Conservation (phyloP, 2,113 vertebrate genomes). For the Morone chrysops region DNA sequence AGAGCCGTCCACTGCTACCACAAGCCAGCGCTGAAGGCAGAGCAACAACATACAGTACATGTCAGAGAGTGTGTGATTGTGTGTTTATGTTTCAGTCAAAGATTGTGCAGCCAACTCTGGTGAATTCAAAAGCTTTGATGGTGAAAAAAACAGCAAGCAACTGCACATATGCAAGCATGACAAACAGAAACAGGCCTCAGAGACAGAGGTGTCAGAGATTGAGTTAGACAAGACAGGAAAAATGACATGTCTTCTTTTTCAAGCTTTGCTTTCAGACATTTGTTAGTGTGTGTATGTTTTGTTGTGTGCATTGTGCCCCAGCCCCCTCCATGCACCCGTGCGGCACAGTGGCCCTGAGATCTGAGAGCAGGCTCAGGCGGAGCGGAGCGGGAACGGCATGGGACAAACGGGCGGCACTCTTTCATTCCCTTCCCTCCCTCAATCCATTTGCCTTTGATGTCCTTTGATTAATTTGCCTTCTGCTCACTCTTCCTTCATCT, state of each 20-base stretch:
- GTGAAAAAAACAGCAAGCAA: neutral
- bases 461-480: slow-evolving; percentile 82
- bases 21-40: slow-evolving; percentile 57
- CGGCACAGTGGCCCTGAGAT: slow-evolving; percentile 76
- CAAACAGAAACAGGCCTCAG: neutral
- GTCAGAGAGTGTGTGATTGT: slow-evolving; percentile 50
- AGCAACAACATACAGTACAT: slow-evolving; percentile 46
- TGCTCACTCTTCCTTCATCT: slow-evolving; percentile 59
- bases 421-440: slow-evolving; percentile 71
- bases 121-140: slow-evolving; percentile 25
- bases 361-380: slow-evolving; percentile 76
- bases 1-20: slow-evolving; percentile 44
- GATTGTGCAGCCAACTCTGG: slow-evolving; percentile 26
- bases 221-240: neutral
- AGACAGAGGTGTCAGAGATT: neutral
- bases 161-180: neutral
- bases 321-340: slow-evolving; percentile 70
- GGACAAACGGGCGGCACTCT: slow-evolving; percentile 77
- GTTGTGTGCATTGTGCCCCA: slow-evolving; percentile 51
- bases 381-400: slow-evolving; percentile 70
- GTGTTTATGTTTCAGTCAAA: slow-evolving; percentile 31
- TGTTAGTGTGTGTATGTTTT: slow-evolving; percentile 44
- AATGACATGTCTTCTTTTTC: slow-evolving; percentile 20
- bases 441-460: slow-evolving; percentile 79
- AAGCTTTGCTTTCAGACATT: slow-evolving; percentile 12